phyloP scores from a whole-genome alignment of 2,888 invertebrate genomes.

The Labia minor region DNA sequence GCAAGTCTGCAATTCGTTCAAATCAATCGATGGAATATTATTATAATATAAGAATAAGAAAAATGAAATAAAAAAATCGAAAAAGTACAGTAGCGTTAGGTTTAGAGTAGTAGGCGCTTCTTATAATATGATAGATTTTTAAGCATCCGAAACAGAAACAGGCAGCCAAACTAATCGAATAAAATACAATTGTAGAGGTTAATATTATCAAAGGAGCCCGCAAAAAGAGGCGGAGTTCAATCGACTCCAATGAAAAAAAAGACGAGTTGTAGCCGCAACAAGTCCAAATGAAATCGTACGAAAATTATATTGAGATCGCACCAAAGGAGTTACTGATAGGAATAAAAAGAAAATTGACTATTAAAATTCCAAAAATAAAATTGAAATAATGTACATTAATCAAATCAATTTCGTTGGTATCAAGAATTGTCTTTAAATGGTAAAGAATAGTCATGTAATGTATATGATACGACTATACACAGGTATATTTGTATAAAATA shows the following conservation, averaged over 20 bases:
- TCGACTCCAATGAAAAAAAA: not conserved
- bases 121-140: slow-evolving; percentile 3
- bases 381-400: not conserved
- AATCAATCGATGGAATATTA: not conserved
- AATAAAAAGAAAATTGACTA: slow-evolving; percentile 5
- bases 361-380: slow-evolving; percentile 13
- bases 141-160: slow-evolving; percentile 7
- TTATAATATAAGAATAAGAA: not conserved
- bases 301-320: slow-evolving; percentile 7
- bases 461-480: too few species aligned
- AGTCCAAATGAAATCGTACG: slow-evolving; percentile 8
- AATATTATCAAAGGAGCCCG: slow-evolving; percentile 2
- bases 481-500: too few species aligned
- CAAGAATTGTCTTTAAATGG: too few species aligned
- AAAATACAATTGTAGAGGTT: slow-evolving; percentile 13
- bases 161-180: slow-evolving; percentile 13
- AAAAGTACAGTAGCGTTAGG: not conserved
- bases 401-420: too few species aligned
- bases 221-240: not conserved
- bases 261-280: not conserved
- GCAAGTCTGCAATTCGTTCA: not conserved
- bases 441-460: too few species aligned
- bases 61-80: not conserved
- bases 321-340: not conserved
- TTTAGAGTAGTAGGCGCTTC: not conserved